Conservation (phyloP, 2,797 vertebrate genomes). For the Trichosurus vulpecula region DNA sequence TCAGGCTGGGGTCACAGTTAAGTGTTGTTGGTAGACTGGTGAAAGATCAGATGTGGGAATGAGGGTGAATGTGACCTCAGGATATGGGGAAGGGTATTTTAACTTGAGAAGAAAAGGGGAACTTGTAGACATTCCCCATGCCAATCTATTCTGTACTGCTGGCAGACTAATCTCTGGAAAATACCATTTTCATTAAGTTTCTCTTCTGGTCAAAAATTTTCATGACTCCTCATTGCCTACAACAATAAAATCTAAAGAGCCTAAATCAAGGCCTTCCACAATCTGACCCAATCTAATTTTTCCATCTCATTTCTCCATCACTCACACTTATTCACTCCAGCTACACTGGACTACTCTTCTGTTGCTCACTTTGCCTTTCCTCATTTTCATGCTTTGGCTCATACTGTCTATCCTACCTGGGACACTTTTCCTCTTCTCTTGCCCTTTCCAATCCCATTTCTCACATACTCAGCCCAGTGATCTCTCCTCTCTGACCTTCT, state of each 20-base stretch:
- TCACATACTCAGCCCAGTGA: accelerated
- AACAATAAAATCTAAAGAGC: neutral
- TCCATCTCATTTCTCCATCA: neutral
- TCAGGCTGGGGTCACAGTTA: neutral
- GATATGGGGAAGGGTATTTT: neutral
- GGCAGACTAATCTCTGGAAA: neutral
- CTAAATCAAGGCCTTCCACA: neutral
- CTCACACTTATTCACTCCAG: neutral
- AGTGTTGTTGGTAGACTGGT: neutral
- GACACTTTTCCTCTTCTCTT: neutral
- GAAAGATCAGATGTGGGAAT: neutral
- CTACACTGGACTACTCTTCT: neutral
- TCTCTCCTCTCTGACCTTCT: neutral
- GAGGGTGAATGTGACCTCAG: neutral
- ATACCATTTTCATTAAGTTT: neutral
- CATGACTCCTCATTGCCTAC: neutral
- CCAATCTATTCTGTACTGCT: too few species aligned
- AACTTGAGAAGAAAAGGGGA: neutral
- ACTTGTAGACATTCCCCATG: neutral
- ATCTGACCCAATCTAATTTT: neutral
- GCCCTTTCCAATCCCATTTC: neutral
- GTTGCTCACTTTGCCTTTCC: neutral
- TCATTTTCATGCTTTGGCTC: neutral
- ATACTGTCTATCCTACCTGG: neutral
- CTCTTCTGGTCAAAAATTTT: neutral